Conservation (phyloP, 2,113 vertebrate genomes). For the Leucosticte australis region DNA sequence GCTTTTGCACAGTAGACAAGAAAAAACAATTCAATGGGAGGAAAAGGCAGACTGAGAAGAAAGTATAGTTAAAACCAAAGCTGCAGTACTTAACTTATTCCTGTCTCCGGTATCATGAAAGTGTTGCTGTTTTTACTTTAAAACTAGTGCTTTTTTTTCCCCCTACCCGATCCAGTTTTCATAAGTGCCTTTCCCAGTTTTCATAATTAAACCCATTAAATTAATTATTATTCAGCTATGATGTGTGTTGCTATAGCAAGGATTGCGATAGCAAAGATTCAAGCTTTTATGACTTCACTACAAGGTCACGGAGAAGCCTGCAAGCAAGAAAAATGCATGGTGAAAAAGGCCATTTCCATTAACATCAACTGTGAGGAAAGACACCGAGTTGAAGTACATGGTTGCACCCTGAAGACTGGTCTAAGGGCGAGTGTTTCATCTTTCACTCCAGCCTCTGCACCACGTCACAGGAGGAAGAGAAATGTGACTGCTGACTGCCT, state of each 20-base stretch:
- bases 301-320: constrained; percentile 35
- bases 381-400: fast-evolving
- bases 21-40: background rate
- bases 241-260: constrained; percentile 59
- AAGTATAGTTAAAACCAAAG: background rate
- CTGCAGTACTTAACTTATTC: background rate
- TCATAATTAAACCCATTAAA: constrained; percentile 58
- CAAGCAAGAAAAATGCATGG: background rate
- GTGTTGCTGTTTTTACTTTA: background rate
- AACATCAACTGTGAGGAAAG: background rate
- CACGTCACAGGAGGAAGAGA: background rate
- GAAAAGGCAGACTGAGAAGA: background rate
- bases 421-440: fast-evolving
- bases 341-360: background rate
- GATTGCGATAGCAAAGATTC: constrained; percentile 38
- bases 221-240: constrained; percentile 48
- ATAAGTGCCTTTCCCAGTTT: constrained; percentile 19
- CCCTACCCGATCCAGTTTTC: constrained; percentile 5
- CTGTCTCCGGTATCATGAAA: background rate
- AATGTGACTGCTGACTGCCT: background rate
- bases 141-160: background rate
- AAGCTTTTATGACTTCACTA: constrained; percentile 39
- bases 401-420: background rate
- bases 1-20: background rate
- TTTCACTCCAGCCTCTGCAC: background rate